phyloP scores from a whole-genome alignment of 1,140 invertebrate species.

The Drosophila pseudoobscura region DNA sequence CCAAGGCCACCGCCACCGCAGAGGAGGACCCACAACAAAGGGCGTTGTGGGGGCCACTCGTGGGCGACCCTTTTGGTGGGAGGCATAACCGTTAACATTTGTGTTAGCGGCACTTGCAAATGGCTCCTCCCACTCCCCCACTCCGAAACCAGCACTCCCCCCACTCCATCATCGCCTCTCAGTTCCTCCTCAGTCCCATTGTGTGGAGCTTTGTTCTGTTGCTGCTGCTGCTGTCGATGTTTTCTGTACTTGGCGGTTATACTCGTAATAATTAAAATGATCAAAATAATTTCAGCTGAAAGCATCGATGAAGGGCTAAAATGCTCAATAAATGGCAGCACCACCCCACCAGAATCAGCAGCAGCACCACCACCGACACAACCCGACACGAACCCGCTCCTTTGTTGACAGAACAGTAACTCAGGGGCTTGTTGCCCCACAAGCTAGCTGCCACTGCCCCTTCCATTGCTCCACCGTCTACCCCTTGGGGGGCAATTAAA shows the following conservation, averaged over 20 bases:
- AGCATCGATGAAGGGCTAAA: constrained; percentile 81
- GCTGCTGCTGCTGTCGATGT: constrained; percentile 17
- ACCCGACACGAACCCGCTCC: not conserved
- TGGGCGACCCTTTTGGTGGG: constrained; percentile 19
- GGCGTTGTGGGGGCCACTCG: not conserved
- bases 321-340: constrained; percentile 71
- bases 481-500: constrained; percentile 71
- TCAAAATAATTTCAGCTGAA: constrained; percentile 77
- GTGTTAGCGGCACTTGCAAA: constrained; percentile 55
- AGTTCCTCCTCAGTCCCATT: not conserved
- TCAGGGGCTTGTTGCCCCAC: constrained; percentile 53
- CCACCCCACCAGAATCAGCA: too few species aligned
- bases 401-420: constrained; percentile 45
- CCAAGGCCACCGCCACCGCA: constrained; percentile 7
- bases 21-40: not conserved
- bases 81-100: constrained; percentile 75
- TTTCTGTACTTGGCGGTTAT: constrained; percentile 69
- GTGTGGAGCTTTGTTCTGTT: constrained; percentile 34
- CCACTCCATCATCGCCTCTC: not conserved
- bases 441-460: constrained; percentile 1
- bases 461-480: too few species aligned
- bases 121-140: not conserved
- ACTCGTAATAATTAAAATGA: constrained; percentile 74
- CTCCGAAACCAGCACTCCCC: too few species aligned
- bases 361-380: not conserved